Evolutionary conservation across 2,888 invertebrate genomes (phyloP), one percentile per base, ranked within the genome.

Genomic region (Drosophila subsilvestris): DNA sequence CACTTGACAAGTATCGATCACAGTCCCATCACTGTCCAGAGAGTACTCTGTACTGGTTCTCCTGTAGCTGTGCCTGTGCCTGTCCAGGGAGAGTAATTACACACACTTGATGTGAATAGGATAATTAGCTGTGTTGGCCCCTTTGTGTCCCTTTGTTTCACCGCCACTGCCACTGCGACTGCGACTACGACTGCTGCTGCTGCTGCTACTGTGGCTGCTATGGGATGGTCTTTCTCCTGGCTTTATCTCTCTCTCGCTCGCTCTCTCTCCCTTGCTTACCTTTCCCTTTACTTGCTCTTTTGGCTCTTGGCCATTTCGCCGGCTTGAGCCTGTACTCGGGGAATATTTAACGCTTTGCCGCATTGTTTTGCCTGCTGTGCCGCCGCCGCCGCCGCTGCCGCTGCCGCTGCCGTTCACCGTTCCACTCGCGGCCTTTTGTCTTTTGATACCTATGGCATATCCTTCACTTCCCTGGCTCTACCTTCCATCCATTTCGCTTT

Each of bases 91-190:
- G 59, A 76, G 76, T 79, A 84, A 84, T 84, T 79, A 81, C 81
- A 75, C 75, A 75, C 80, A 82, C 85, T 80, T 75, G 80, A 75
- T 79, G 73, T 79, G 87, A 82, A 83, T 79, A 80, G 87, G 80
- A 85, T 87, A 87, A 85, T 85, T 85, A 85, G 83, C 62, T 54
- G 78, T 80, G 75, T 85, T 79, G 68, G 59, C 73, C 62, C 71
- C 84, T 82, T 85, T 86, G 74, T 79, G 80, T 71, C 79, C 77
- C 69, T 86, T 82, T 85, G 76, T 76, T 68, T 68, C 74, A 67
- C 32, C 48, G 63, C 66, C 63, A 56, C 62, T 60, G 44, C 45
- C 62, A 76, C 78, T 22, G 27, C 58, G 10, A 14, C 78, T 53
- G 63, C n/a, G n/a, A 76, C 78, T 22, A 18, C 58, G 10, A 14